These are phyloP conservation scores for Pyrgus malvae DNA, from an alignment of 2,888 invertebrate genomes.

Conservation along the genomic window DNA sequence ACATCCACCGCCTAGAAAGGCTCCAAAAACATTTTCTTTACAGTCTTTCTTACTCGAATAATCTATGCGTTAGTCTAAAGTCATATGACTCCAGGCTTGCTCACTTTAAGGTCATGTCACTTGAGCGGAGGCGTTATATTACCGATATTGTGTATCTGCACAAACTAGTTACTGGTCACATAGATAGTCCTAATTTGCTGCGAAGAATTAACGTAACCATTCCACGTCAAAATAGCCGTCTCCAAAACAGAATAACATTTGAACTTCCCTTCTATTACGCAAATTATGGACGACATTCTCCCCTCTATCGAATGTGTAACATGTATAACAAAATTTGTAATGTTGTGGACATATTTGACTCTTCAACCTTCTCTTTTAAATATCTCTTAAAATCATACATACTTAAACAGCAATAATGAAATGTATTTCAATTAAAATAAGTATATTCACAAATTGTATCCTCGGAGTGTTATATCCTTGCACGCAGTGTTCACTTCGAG, in stretches of 20 bases:
- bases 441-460: no score
- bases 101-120: not conserved
- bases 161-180: not conserved
- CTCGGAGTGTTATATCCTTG: no score
- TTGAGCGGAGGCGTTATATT: not conserved
- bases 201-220: not conserved
- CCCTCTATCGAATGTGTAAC: not conserved
- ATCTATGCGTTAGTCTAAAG: not conserved
- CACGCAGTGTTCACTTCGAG: no score
- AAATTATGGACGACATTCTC: slow-evolving; percentile 1
- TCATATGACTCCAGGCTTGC: slow-evolving; percentile 1
- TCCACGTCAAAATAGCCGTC: slow-evolving; percentile 4
- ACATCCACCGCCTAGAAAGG: not conserved
- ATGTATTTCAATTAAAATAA: no score
- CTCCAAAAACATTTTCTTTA: slow-evolving; percentile 5
- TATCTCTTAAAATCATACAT: no score
- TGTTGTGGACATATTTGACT: not conserved
- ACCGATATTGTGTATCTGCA: slow-evolving; percentile 4
- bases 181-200: slow-evolving; percentile 2
- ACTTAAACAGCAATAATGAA: no score
- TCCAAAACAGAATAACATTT: slow-evolving; percentile 5
- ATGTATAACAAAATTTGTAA: not conserved
- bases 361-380: no score
- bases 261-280: not conserved
- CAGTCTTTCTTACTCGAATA: not conserved